Conservation (phyloP, 2,113 vertebrate species). For the Uria aalge region DNA sequence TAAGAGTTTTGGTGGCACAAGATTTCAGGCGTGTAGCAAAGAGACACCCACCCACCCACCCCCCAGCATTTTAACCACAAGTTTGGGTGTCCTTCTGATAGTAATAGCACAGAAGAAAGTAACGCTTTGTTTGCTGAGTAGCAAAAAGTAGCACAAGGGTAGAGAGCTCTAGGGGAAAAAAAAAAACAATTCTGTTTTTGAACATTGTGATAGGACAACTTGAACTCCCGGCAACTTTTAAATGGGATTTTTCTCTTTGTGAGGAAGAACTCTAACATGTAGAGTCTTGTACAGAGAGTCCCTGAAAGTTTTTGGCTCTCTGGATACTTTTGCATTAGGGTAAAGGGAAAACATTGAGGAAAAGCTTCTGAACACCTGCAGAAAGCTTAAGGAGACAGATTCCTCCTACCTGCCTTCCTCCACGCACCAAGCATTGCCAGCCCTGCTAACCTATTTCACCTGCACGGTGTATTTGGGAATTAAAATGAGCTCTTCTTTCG, state of each 20-base stretch:
- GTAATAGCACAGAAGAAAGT: not conserved
- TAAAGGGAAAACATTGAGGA: not conserved
- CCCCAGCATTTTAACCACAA: not conserved
- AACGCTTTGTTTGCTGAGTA: not conserved
- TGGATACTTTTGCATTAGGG: not conserved
- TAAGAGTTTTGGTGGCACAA: not conserved
- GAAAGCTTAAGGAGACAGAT: not conserved
- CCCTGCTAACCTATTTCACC: not conserved
- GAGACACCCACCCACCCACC: accelerated
- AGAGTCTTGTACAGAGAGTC: not conserved
- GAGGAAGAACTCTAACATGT: not conserved
- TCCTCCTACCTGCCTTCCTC: not conserved
- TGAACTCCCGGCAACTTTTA: not conserved
- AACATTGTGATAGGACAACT: not conserved
- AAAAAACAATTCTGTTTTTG: not conserved
- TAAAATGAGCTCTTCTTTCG: not conserved
- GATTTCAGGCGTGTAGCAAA: not conserved
- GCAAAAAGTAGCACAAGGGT: not conserved
- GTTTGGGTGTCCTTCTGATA: not conserved
- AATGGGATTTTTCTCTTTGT: not conserved
- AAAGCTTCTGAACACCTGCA: not conserved
- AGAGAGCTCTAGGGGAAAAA: not conserved
- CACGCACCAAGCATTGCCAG: not conserved
- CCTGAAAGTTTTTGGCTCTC: not conserved
- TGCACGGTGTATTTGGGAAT: not conserved